Base-by-base conservation (phyloP, 2,797 vertebrate genomes). In the Paedocypris micromegethes region DNA sequence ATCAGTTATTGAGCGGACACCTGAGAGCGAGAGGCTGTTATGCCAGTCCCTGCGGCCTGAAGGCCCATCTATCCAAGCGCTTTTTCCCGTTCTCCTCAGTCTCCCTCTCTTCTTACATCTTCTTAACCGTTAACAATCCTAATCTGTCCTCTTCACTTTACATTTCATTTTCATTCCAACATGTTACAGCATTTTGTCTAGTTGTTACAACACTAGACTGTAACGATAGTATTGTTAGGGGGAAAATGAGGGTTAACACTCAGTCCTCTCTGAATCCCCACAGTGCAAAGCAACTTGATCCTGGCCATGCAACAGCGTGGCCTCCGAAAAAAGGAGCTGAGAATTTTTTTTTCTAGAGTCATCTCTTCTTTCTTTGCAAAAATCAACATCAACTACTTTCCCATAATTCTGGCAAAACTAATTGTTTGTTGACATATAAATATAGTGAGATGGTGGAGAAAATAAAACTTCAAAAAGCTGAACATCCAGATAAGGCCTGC, bases 1-100 rank as follows among this genome's bases (percentile, higher is more conserved):
- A 90, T 89, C 89, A 89, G 87, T 87, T 88, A 90, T 90, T 83
- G 88, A 91, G 89, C 88, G 86, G 89, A 91, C 86, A 90, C 88
- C 83, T 86, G 89, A 91, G 89, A 86, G 75, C 77, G 62, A 74
- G 75, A 77, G 70, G 77, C 83, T 82, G 87, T 85, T 84, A 85
- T 85, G 79, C 41, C 38, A 3, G 60, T 87, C 87, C 84, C 88
- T 76, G 65, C 4, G 81, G 75, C 67, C 80, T 82, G 74, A 59
- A 72, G 76, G 67, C 66, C 62, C 78, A 88, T 89, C 79, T 77
- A 88, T 90, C 84, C 83, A 70, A 66, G 61, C 62, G 40, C 68
- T 67, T 44, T 52, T 48, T 55, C 48, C 70, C 68, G 50, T 8
- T 58, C 55, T 48, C 9, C 61, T 76, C 76, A 45, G 41, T 53